A percentile compares a stretch with the other conserved stretches of the same genome.
These are phyloP conservation scores for Cetoscarus ocellatus DNA, from an alignment of 2,797 vertebrate species.

Conservation along the genomic window DNA sequence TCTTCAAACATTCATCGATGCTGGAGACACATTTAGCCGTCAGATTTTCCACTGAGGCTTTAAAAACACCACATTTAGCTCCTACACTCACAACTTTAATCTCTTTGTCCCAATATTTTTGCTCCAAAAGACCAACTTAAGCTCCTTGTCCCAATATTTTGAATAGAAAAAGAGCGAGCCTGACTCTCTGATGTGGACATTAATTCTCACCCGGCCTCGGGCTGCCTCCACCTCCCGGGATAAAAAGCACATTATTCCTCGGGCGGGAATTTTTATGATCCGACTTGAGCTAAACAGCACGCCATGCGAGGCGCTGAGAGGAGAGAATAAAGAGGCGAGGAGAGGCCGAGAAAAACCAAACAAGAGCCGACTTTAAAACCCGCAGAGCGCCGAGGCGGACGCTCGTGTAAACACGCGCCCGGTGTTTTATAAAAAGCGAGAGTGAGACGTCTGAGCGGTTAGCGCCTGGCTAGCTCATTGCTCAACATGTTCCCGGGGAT, in stretches of 20 bases:
- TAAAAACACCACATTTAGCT: slow-evolving; percentile 36
- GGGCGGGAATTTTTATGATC: slow-evolving; percentile 72
- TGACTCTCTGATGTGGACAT: slow-evolving; percentile 47
- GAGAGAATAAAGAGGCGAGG: slow-evolving; percentile 65
- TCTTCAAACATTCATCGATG: background rate
- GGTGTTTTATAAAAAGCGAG: slow-evolving; percentile 23
- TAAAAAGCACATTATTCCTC: slow-evolving; percentile 67
- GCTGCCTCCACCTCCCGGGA: slow-evolving; percentile 48
- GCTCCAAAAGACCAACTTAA: slow-evolving; percentile 47
- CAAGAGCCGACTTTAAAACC: slow-evolving; percentile 53
- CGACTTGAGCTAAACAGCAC: slow-evolving; percentile 59
- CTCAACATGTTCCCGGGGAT: slow-evolving; percentile 64
- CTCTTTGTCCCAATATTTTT: slow-evolving; percentile 61
- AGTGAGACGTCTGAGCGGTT: slow-evolving; percentile 69
- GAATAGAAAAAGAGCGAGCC: slow-evolving; percentile 20
- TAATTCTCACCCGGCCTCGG: slow-evolving; percentile 33
- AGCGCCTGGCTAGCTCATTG: slow-evolving; percentile 55
- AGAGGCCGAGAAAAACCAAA: slow-evolving; percentile 67
- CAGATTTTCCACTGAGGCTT: slow-evolving; percentile 3
- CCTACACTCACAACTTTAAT: slow-evolving; percentile 31
- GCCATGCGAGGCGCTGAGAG: slow-evolving; percentile 64
- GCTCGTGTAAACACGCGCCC: slow-evolving; percentile 62
- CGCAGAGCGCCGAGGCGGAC: slow-evolving; percentile 42
- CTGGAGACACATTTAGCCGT: slow-evolving; percentile 17
- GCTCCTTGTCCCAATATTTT: slow-evolving; percentile 70